Percentiles rank a stretch among this genome's conserved stretches.
phyloP scores from a whole-genome alignment of 1,140 invertebrate genomes.

The Homalodisca vitripennis region DNA sequence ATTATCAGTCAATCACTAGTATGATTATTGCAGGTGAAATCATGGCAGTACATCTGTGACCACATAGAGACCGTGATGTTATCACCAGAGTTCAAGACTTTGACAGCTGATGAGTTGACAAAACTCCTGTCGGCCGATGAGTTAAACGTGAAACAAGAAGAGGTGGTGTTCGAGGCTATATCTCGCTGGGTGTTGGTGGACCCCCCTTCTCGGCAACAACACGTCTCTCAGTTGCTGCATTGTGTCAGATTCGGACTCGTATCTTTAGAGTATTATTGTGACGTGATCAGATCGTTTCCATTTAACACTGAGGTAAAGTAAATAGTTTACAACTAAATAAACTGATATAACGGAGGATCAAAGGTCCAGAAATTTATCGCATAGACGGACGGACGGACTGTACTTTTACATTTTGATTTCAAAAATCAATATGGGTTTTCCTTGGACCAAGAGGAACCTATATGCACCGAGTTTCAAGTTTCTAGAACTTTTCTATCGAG shows the following conservation, averaged over 20 bases:
- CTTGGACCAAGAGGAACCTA: too few species aligned
- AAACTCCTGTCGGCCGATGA: conserved; percentile 61
- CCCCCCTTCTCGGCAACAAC: conserved; percentile 50
- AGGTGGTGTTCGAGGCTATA: conserved; percentile 65
- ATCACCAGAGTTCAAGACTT: conserved; percentile 54
- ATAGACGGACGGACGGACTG: too few species aligned
- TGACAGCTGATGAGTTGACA: conserved; percentile 55
- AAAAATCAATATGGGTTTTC: too few species aligned
- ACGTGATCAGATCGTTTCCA: conserved; percentile 54
- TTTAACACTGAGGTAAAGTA: conserved; percentile 53
- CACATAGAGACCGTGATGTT: conserved; percentile 49
- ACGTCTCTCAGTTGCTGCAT: conserved; percentile 59
- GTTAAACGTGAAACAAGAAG: conserved; percentile 68
- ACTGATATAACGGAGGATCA: too few species aligned
- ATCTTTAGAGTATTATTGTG: conserved; percentile 61
- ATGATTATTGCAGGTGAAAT: neutral
- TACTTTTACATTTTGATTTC: too few species aligned
- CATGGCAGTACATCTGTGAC: neutral
- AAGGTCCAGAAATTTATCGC: too few species aligned
- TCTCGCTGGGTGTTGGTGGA: conserved; percentile 61
- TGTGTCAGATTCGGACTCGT: conserved; percentile 67
- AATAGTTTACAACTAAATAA: too few species aligned
- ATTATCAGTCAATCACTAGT: too few species aligned
- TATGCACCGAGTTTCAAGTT: too few species aligned
- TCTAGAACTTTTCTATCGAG: too few species aligned